phyloP scores from a whole-genome alignment of 1,140 invertebrate genomes.

The Thaumatotibia leucotreta region DNA sequence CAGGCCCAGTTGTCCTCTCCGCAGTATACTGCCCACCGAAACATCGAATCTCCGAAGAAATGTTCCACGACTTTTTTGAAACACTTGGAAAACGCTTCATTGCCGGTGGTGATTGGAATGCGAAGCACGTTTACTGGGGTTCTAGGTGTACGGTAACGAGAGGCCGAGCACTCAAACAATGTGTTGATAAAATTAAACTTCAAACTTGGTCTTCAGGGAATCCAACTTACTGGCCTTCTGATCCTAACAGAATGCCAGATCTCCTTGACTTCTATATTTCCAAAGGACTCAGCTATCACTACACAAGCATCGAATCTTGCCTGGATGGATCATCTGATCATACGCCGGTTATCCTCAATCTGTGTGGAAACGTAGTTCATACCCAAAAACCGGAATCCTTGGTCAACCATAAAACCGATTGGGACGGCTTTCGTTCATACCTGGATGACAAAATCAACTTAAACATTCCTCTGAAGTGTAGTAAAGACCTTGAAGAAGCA shows the following conservation, averaged over 20 bases:
- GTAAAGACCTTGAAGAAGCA: conserved; percentile 10
- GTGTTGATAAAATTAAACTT: conserved; percentile 10
- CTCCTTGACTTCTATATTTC: conserved; percentile 18
- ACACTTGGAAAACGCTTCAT: conserved; percentile 20
- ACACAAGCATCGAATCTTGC: background rate
- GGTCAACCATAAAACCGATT: conserved; percentile 16
- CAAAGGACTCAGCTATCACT: background rate
- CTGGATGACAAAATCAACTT: conserved; percentile 7
- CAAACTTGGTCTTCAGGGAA: conserved; percentile 3
- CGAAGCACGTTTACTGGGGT: conserved; percentile 24
- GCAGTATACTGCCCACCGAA: conserved; percentile 29
- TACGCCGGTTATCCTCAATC: conserved; percentile 14
- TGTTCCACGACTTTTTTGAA: conserved; percentile 16
- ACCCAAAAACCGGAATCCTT: background rate
- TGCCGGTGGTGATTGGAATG: conserved; percentile 29
- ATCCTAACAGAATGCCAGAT: conserved; percentile 16
- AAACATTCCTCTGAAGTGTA: background rate
- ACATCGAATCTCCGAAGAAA: conserved; percentile 17
- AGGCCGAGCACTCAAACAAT: conserved; percentile 20
- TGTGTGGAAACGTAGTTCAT: background rate
- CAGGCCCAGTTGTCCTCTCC: conserved; percentile 8
- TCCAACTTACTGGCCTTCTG: conserved; percentile 20
- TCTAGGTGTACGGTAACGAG: conserved; percentile 18
- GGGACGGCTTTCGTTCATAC: conserved; percentile 1
- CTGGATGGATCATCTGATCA: conserved; percentile 4